A percentile compares a stretch with the other conserved stretches of the same genome.
Evolutionary conservation across 1,140 invertebrate genomes (phyloP).

Genomic region (Caenorhabditis brenneri): DNA sequence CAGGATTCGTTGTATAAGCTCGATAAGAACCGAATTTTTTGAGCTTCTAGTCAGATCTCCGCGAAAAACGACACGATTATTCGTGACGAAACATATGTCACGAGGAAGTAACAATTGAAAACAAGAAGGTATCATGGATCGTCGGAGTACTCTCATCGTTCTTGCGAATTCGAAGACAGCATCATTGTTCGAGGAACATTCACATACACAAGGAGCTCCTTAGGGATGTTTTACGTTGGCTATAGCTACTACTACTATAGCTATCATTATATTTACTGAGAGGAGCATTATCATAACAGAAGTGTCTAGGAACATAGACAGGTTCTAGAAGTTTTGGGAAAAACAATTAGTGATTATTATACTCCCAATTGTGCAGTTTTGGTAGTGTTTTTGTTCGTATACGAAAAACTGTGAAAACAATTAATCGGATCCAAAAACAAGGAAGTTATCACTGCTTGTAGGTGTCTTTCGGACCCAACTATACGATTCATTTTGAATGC

Average conservation of each 20-base stretch:
- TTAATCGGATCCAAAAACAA: not conserved
- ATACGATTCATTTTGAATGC: not conserved
- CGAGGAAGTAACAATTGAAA: not conserved
- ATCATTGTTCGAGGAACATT: not conserved
- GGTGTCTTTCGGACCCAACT: not conserved
- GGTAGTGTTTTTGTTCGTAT: not conserved
- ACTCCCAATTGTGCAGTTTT: not conserved
- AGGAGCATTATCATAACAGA: not conserved
- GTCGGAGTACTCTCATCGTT: not conserved
- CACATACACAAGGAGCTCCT: not conserved
- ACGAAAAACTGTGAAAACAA: not conserved
- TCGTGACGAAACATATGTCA: not conserved
- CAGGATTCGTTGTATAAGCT: not conserved
- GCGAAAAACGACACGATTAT: not conserved
- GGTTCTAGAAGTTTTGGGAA: not conserved
- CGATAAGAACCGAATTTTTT: not conserved
- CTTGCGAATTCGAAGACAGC: not conserved
- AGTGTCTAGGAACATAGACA: not conserved
- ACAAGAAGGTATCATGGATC: not conserved
- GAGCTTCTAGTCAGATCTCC: not conserved
- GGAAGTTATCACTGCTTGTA: not conserved
- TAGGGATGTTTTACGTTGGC: not conserved
- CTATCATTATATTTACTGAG: not conserved
- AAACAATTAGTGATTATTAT: not conserved
- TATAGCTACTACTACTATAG: not conserved